Percentiles rank a stretch among this genome's conserved stretches.
phyloP scores from a whole-genome alignment of 2,888 invertebrate species.

The Polietes domitor region DNA sequence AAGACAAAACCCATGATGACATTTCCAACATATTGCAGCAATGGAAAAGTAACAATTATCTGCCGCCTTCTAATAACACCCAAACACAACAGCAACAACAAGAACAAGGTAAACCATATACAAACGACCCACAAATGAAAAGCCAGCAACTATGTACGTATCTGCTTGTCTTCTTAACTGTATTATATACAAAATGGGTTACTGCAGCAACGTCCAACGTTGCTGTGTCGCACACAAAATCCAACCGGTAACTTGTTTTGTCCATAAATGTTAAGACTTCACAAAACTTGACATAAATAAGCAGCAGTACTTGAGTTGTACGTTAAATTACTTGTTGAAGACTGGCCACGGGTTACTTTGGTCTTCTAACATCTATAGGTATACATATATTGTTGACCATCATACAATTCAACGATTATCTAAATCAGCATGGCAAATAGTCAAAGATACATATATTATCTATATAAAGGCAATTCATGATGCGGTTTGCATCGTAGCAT shows the following conservation, averaged over 20 bases:
- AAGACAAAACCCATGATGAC: conserved; percentile 80
- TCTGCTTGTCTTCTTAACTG: conserved; percentile 27
- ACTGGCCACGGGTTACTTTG: background rate
- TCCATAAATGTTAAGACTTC: conserved; percentile 42
- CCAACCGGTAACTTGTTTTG: conserved; percentile 49
- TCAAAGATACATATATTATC: too few relatives aligned
- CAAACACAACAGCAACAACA: conserved; percentile 65
- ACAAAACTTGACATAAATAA: conserved; percentile 38
- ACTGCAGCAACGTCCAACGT: conserved; percentile 50
- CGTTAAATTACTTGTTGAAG: conserved; percentile 27
- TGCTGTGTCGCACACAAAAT: conserved; percentile 22
- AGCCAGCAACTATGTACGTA: background rate
- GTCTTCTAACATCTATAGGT: background rate
- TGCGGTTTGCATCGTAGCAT: too few relatives aligned
- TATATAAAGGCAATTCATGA: too few relatives aligned
- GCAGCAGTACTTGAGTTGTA: background rate
- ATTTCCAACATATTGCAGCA: conserved; percentile 80
- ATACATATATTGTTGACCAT: too few relatives aligned
- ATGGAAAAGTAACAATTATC: conserved; percentile 79
- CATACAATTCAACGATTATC: too few relatives aligned
- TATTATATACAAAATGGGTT: conserved; percentile 47
- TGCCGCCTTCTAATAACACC: conserved; percentile 57
- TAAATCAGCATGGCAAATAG: too few relatives aligned
- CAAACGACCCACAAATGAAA: conserved; percentile 27
- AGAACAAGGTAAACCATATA: conserved; percentile 75